phyloP scores from a whole-genome alignment of 35 echinoderm and acorn worm species.

The Ptychodera flava region DNA sequence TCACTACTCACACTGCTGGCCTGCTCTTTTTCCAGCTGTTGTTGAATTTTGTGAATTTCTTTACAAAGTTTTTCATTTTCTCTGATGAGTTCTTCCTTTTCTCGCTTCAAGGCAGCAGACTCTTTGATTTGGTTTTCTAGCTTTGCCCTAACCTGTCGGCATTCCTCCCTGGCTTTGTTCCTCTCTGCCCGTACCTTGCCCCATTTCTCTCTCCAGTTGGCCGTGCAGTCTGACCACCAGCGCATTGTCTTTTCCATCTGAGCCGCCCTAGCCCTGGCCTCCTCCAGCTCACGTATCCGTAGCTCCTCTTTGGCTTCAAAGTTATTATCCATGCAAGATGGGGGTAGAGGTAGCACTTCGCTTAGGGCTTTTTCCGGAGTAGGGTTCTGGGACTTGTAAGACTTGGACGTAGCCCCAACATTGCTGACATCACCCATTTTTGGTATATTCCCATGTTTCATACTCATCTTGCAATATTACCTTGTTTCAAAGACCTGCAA shows the following conservation, averaged over 20 bases:
- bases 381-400: not conserved
- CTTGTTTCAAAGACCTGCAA: too few species aligned
- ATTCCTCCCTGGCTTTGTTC: conserved; percentile 83
- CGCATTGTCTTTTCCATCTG: conserved; percentile 99
- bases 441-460: not conserved
- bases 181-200: conserved; percentile 84
- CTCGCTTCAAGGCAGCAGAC: conserved; percentile 65
- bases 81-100: conserved; percentile 51
- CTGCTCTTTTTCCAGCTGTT: not conserved
- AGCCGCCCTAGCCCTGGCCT: conserved; percentile 70
- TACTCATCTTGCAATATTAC: not conserved
- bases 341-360: not conserved
- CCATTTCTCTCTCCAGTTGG: conserved; percentile 96
- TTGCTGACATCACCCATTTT: not conserved
- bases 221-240: conserved; percentile 97
- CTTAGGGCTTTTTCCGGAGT: not conserved
- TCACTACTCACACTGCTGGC: conserved; percentile 10
- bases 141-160: conserved; percentile 70
- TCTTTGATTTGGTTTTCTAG: conserved; percentile 86
- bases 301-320: conserved; percentile 76
- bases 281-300: conserved; percentile 68
- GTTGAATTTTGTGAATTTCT: conserved; percentile 19
- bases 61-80: conserved; percentile 70
- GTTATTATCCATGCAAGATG: conserved; percentile 21
- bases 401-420: not conserved